These are phyloP conservation scores for Druon quercuslanigerum DNA, from an alignment of 1,140 invertebrate species.

Conservation along the genomic window DNA sequence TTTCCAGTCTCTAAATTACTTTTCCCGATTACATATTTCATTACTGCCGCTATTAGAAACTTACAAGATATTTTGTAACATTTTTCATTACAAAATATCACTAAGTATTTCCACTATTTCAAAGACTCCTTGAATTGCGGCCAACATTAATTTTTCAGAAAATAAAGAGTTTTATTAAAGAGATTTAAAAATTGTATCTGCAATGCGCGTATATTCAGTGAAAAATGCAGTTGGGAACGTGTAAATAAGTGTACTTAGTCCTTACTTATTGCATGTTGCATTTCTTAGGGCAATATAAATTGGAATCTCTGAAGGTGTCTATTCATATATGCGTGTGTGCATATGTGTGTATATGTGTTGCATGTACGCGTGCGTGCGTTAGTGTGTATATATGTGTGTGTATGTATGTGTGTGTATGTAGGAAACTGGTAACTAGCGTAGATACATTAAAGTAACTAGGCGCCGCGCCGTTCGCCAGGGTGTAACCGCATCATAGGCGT, in stretches of 20 bases:
- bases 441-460: conserved; percentile 37
- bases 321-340: conserved; percentile 14
- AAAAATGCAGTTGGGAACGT: neutral
- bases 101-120: neutral
- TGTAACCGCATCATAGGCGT: conserved; percentile 40
- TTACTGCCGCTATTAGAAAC: too few relatives aligned
- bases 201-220: neutral
- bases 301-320: neutral
- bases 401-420: conserved; percentile 22
- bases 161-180: too few relatives aligned
- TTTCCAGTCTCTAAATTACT: too few relatives aligned
- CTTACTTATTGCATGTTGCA: conserved; percentile 28
- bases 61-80: neutral
- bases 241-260: conserved; percentile 25
- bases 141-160: neutral
- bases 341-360: neutral
- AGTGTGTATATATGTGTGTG: neutral
- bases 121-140: neutral
- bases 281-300: conserved; percentile 38
- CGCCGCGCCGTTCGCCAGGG: conserved; percentile 33
- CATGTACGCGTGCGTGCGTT: too few relatives aligned
- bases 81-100: conserved; percentile 4
- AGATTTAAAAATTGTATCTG: too few relatives aligned
- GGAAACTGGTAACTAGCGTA: conserved; percentile 32
- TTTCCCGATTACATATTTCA: too few relatives aligned